Evolutionary conservation across 2,113 vertebrate genomes (phyloP).

Genomic region (Etheostoma spectabile): DNA sequence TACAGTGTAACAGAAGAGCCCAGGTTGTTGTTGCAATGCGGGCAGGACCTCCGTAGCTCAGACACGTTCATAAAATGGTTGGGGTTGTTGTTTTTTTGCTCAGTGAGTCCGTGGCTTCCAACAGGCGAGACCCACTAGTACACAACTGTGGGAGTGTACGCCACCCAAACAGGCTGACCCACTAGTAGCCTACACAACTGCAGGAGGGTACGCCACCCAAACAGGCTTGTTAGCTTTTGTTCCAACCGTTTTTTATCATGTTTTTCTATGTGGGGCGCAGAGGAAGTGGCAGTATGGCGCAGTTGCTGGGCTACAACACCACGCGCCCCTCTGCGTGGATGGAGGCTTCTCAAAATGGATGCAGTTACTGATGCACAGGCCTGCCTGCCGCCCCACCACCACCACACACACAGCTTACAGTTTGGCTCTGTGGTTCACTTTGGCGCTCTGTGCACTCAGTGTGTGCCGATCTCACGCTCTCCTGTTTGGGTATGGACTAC

Average conservation of each 20-base stretch:
- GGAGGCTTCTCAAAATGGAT: conserved; percentile 69
- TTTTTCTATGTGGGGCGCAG: neutral
- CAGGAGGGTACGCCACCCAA: neutral
- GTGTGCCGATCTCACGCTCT: neutral
- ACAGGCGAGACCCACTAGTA: neutral
- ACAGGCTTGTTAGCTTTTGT: neutral
- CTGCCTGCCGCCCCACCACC: conserved; percentile 8
- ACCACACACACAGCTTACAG: neutral
- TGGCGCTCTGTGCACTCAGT: neutral
- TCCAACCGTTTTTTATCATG: neutral
- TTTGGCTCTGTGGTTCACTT: conserved; percentile 24
- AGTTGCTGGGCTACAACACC: conserved; percentile 35
- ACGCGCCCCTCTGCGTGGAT: conserved; percentile 25
- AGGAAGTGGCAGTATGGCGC: conserved; percentile 32
- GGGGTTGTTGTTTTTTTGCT: neutral
- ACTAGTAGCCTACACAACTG: neutral
- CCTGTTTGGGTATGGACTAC: neutral
- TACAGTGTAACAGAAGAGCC: neutral
- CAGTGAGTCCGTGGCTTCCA: neutral
- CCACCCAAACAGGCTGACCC: neutral
- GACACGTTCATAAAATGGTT: neutral
- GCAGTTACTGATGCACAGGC: conserved; percentile 39
- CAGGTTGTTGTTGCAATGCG: neutral
- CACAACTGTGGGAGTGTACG: neutral
- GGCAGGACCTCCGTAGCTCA: neutral